Percentiles rank a stretch among this genome's conserved stretches.
Conservation (phyloP, 2,797 vertebrate genomes). For the Alectoris magna region DNA sequence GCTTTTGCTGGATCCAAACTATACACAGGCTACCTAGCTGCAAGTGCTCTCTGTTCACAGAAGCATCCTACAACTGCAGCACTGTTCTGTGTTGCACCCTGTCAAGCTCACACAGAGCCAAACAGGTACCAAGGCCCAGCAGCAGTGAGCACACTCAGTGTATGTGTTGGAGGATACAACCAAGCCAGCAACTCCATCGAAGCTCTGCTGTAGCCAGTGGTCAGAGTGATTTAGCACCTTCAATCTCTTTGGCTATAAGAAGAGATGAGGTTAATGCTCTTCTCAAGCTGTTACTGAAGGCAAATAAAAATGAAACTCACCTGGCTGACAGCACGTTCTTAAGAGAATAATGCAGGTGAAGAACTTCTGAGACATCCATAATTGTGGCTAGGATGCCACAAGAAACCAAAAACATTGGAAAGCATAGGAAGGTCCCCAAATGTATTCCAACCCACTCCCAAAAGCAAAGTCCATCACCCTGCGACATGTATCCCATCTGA, state of each 20-base stretch:
- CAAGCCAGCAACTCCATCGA: background rate
- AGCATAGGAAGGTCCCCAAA: background rate
- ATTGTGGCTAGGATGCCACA: background rate
- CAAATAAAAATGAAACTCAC: background rate
- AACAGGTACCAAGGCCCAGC: background rate
- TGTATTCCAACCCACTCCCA: background rate
- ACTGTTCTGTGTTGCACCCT: background rate
- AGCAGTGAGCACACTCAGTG: background rate
- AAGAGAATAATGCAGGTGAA: background rate
- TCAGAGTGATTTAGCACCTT: background rate
- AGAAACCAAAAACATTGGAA: background rate
- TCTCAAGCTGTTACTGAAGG: background rate
- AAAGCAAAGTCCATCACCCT: background rate
- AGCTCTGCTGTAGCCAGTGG: no score
- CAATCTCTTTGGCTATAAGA: background rate
- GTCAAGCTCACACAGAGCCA: background rate
- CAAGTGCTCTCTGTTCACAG: background rate
- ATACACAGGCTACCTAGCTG: background rate
- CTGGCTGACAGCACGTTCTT: background rate
- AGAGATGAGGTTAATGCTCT: background rate
- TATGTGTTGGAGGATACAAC: background rate
- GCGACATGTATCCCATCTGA: background rate
- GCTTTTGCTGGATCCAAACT: background rate
- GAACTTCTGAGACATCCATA: background rate
- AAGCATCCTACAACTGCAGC: background rate